Base-by-base conservation (phyloP, 2,888 invertebrate genomes). In the Cactoblastis cactorum region DNA sequence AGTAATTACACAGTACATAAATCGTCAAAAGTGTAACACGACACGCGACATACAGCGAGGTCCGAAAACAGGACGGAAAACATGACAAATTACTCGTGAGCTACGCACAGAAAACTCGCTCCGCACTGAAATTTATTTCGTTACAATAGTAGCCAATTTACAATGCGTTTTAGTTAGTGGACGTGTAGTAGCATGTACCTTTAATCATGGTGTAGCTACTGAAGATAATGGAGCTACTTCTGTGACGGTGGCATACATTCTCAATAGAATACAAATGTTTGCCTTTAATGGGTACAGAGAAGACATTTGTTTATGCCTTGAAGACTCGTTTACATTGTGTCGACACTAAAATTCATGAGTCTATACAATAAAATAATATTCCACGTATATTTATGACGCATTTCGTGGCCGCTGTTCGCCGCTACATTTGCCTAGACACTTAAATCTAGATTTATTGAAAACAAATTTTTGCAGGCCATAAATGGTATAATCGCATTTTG, bases 181-280 rank as follows among this genome's bases (percentile, higher is more conserved):
- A 15, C 15, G 15, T 28, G 8, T 28, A 28, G 28, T 37, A 17
- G 8, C 6, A 6, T 37, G 37, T 43, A 17, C 22, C 43, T 43
- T 22, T 28, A 28, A 18, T 18, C 38, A 38, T 18, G 18, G 17
- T 18, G 9, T 43, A 15, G 24, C 41, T 43, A 28, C 43, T 28
- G 28, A 24, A 15, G 17, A 28, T 43, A 43, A 43, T 32, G 9
- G 43, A 11, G 2, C 14, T 11, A 28, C 43, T 43, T 28, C 43
- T 43, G 43, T 43, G 14, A 8, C 28, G 11, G 43, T 28, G 41
- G 41, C 41, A 41, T 41, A 43, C 11, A 17, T 22, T 43, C 28
- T 28, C 43, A 28, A 15, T 32, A 32, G 17, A 24, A 17, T 12
- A 17, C 11, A 19, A 15, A 12, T 39, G 19, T 38, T 39, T 38